phyloP scores from a whole-genome alignment of 2,113 vertebrate genomes.

The Ursus arctos region DNA sequence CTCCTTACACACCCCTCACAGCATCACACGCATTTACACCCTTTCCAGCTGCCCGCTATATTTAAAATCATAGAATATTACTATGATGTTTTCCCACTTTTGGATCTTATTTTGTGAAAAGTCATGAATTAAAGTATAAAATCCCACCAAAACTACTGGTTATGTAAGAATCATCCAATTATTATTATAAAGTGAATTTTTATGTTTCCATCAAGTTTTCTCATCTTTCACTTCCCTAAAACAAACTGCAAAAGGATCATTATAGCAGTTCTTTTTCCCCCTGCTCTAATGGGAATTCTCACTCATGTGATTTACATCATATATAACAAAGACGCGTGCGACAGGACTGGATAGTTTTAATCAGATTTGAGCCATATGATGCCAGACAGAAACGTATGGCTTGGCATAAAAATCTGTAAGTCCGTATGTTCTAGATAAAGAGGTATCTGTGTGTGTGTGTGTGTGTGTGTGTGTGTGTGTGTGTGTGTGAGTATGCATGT shows the following conservation, averaged over 20 bases:
- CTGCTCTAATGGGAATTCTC: background rate
- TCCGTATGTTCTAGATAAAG: constrained; percentile 67
- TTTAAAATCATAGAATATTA: constrained; percentile 73
- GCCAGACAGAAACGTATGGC: constrained; percentile 20
- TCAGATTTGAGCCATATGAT: constrained; percentile 67
- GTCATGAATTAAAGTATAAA: constrained; percentile 66
- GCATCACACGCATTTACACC: constrained; percentile 41
- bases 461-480: background rate
- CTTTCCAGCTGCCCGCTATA: constrained; percentile 76
- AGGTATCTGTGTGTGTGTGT: background rate
- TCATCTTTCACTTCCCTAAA: background rate
- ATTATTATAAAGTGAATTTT: constrained; percentile 53
- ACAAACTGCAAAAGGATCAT: background rate
- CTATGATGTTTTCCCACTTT: constrained; percentile 64
- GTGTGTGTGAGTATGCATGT: background rate
- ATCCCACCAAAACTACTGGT: constrained; percentile 48
- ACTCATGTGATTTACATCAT: background rate
- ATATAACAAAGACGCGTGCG: background rate
- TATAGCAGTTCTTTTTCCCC: accelerated
- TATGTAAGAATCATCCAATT: constrained; percentile 42
- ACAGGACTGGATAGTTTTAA: background rate
- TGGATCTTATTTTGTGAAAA: constrained; percentile 67
- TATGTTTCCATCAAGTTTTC: constrained; percentile 32
- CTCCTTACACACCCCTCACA: constrained; percentile 13
- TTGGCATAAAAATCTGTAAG: constrained; percentile 54